These are phyloP conservation scores for Zaprionus obscuricornis DNA, from an alignment of 2,888 invertebrate species.

Conservation along the genomic window DNA sequence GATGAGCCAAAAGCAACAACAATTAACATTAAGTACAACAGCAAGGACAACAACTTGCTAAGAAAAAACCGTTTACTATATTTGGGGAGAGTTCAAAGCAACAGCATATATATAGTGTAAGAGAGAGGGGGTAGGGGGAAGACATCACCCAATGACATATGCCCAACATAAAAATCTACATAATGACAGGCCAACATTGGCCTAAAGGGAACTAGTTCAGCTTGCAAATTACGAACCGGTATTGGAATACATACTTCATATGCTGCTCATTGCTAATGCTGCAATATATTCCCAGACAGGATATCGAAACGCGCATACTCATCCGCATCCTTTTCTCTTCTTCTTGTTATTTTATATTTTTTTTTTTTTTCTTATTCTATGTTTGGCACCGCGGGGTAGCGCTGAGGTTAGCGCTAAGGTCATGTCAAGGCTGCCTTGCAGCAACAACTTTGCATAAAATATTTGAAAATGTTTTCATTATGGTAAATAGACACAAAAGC, in stretches of 20 bases:
- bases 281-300: conserved; percentile 74
- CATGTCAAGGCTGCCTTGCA: conserved; percentile 62
- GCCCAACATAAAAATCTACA: conserved; percentile 59
- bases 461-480: conserved; percentile 79
- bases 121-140: conserved; percentile 18
- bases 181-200: conserved; percentile 59
- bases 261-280: conserved; percentile 13
- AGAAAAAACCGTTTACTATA: too few species aligned
- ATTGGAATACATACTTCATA: conserved; percentile 30
- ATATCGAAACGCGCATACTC: conserved; percentile 44
- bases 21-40: conserved; percentile 26
- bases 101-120: conserved; percentile 1
- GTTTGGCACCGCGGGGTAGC: conserved; percentile 58
- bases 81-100: too few species aligned
- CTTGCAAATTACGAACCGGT: conserved; percentile 74
- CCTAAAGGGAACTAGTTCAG: conserved; percentile 61
- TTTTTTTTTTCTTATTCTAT: too few species aligned
- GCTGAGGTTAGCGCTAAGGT: conserved; percentile 64
- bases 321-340: conserved; percentile 10
- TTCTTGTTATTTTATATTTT: too few species aligned
- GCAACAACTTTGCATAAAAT: conserved; percentile 75
- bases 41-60: conserved; percentile 24
- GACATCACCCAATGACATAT: conserved; percentile 33
- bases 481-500: conserved; percentile 73
- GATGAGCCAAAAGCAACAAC: conserved; percentile 49